Evolutionary conservation across 1,140 invertebrate species (phyloP).

Genomic region (Himalopsyche phryganea): DNA sequence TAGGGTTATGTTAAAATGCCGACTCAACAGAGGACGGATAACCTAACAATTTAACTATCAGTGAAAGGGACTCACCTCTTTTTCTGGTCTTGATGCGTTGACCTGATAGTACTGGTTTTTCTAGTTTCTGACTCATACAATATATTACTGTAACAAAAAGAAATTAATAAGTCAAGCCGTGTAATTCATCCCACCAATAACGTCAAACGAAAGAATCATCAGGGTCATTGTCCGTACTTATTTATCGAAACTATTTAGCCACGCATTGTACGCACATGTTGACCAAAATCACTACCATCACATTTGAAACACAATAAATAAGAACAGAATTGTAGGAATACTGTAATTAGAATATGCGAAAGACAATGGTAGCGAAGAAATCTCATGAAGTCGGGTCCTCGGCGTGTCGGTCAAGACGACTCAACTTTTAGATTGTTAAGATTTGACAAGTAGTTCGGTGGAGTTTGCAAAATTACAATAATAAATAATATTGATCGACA

Average conservation of each 20-base stretch:
- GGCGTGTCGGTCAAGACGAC: too few relatives aligned
- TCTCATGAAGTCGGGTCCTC: too few relatives aligned
- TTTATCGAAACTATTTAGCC: slow-evolving; percentile 5
- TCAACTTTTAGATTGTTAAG: too few relatives aligned
- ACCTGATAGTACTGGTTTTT: slow-evolving; percentile 99
- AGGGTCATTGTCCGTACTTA: slow-evolving; percentile 23
- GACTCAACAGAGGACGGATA: too few relatives aligned
- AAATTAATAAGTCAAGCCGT: slow-evolving; percentile 20
- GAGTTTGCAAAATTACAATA: too few relatives aligned
- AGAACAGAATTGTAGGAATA: too few relatives aligned
- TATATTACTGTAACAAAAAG: slow-evolving; percentile 75
- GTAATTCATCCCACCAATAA: neutral
- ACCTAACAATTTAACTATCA: slow-evolving; percentile 15
- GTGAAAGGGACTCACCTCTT: slow-evolving; percentile 72
- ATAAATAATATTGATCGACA: too few relatives aligned
- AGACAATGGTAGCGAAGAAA: too few relatives aligned
- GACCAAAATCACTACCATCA: neutral
- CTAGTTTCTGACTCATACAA: slow-evolving; percentile 99
- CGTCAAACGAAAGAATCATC: slow-evolving; percentile 8
- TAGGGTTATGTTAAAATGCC: too few relatives aligned
- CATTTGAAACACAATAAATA: too few relatives aligned
- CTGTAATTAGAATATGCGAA: neutral
- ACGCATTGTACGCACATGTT: slow-evolving; percentile 13
- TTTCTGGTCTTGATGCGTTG: slow-evolving; percentile 99
- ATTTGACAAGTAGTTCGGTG: too few relatives aligned